Base-by-base conservation (phyloP, 2,888 invertebrate genomes). In the Pammene aurita region DNA sequence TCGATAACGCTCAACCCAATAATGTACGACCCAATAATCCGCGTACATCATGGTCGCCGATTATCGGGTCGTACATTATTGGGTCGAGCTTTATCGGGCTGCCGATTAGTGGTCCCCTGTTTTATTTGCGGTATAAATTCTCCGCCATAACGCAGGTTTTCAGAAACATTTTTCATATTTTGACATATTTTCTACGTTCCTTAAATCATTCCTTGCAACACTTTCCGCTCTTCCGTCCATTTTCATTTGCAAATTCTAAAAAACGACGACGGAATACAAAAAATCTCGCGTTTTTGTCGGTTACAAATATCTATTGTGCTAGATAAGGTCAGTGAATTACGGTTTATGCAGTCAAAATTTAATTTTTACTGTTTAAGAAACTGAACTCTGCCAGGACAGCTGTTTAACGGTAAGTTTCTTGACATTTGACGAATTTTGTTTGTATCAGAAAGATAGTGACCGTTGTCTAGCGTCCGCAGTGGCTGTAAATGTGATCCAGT, bases 361-460 rank as follows among this genome's bases (percentile, higher is more conserved):
- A 77, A 79, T 81, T 83, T 78, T 74, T 71, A 74, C 80, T 77
- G 75, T 78, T 82, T 76, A 74, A 78, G 74, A 72, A 75, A 74
- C 77, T 73, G 74, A 76, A 79, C 75, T 72, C 68, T 70, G 72
- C 71, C 78, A 74, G 74, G 74, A 76, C 77, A 76, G 74, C 76
- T 78, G 74, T 76, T 75, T 81, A 86, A 86, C 85, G 87, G 92
- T 91, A 86, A 88, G 91, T 87, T 81, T 83, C 76, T 76, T 84
- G 86, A 85, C 87, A 87, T 88, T 85, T 84, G 82, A 84, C 80
- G 75, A 80, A 84, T 84, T 81, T 90, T 92, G 90, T 90, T 90
- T 91, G 89, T 87, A 74, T 82, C 75, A 82, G 85, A 81, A 85
- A 86, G 89, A 90, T 90, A 90, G 91, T 90, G 83, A 87, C 90